Evolutionary conservation across 2,797 vertebrate genomes (phyloP), one percentile per base, ranked within the genome.

Genomic region (Chanos chanos): DNA sequence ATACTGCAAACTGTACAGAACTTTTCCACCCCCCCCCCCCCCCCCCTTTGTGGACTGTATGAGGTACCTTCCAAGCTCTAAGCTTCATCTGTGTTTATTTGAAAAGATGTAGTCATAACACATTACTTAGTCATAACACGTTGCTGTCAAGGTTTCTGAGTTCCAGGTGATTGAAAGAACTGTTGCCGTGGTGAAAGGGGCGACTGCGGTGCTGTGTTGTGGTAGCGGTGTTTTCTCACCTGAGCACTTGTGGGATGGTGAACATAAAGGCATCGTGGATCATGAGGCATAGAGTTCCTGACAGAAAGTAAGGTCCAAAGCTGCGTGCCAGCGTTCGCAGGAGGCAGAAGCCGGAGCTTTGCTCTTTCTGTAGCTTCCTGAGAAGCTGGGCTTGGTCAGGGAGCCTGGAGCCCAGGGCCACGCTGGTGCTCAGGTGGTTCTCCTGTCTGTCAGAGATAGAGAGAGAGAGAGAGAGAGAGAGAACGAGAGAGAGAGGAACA

Each of bases 211-310:
- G 5, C 21, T n/a, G 61, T 54, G 13, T 61, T 61, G 67, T 31
- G 27, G 30, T n/a, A 34, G 3, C 40, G 39, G 6, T 5, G 60
- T 2, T 4, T 30, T 81, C 88, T 70, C 78, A 98, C 96, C 94
- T 95, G 63, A 97, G 86, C 50, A 96, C 84, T 72, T 92, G 92
- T 1, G 95, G 95, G 53, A 93, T 83, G 39, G 90, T 79, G 55
- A 98, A 97, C 89, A 95, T 88, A 86, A 97, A 94, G 68, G 87
- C 71, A 22, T 97, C 93, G 0, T 94, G 89, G 79, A 89, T 72
- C 66, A 96, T 68, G 45, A 95, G 89, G 64, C 89, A 91, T 72
- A 91, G 61, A 4, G 93, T 96, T 10, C 90, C 89, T 0, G 92
- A 86, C 54, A 97, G 85, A 79, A 96, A 97, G 62, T 89, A 86